Percentiles rank a stretch among this genome's conserved stretches.
phyloP scores from a whole-genome alignment of 2,888 invertebrate species.

The Geotrupes spiniger region DNA sequence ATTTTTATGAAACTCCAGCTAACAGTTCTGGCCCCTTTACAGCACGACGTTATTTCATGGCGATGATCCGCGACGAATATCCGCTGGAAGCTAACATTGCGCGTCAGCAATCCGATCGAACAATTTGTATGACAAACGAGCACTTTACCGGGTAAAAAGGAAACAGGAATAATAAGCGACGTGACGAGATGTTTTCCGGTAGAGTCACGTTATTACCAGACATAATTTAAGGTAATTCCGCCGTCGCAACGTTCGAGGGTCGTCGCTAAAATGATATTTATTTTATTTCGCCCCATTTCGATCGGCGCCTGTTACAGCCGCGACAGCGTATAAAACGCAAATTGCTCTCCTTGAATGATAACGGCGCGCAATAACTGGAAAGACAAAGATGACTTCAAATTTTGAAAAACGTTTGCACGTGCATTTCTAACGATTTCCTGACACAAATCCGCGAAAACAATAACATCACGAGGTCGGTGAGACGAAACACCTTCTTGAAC shows the following conservation, averaged over 20 bases:
- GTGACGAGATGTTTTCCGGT: constrained; percentile 35
- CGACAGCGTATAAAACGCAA: constrained; percentile 16
- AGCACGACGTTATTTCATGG: not conserved
- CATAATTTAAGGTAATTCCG: constrained; percentile 34
- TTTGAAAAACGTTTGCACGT: not conserved
- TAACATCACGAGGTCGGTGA: no score
- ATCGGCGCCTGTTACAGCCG: constrained; percentile 23
- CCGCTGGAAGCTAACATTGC: constrained; percentile 1
- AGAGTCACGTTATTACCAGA: constrained; percentile 27
- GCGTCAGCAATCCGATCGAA: constrained; percentile 3
- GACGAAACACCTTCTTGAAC: no score
- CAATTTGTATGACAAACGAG: constrained; percentile 32
- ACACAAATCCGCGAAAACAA: no score
- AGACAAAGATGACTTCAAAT: not conserved
- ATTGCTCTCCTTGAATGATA: constrained; percentile 20
- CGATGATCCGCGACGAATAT: constrained; percentile 1
- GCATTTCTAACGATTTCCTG: no score
- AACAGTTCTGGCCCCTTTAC: not conserved
- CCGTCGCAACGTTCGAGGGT: constrained; percentile 9
- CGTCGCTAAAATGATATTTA: constrained; percentile 34
- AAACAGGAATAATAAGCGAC: constrained; percentile 36
- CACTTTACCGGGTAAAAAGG: constrained; percentile 26
- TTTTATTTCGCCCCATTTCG: constrained; percentile 25
- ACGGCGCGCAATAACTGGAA: constrained; percentile 17
- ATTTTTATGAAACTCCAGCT: no score